Percentiles rank a stretch among this genome's conserved stretches.
Evolutionary conservation across 1,140 invertebrate species (phyloP).

Genomic region (Streblospio benedicti): DNA sequence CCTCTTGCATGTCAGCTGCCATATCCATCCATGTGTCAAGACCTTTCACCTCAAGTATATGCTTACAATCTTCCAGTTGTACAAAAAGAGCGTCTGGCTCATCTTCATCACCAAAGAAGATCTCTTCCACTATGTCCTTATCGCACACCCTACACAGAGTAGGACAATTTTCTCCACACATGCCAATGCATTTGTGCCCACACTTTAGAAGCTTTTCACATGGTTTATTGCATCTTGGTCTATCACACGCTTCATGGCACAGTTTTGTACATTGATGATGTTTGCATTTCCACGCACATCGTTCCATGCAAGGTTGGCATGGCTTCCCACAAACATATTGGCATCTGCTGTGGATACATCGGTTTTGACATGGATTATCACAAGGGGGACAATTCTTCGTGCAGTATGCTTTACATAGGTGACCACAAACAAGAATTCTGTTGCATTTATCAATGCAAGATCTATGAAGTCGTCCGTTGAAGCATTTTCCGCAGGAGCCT

Average conservation of each 20-base stretch:
- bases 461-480: constrained; percentile 55
- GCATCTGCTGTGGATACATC: constrained; percentile 53
- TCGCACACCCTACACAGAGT: constrained; percentile 44
- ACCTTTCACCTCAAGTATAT: constrained; percentile 53
- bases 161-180: constrained; percentile 59
- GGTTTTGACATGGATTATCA: constrained; percentile 49
- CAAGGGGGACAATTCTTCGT: constrained; percentile 29
- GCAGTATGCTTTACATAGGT: constrained; percentile 33
- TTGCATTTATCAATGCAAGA: constrained; percentile 35
- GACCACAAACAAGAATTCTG: constrained; percentile 42
- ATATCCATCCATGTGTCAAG: constrained; percentile 52
- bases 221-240: constrained; percentile 47
- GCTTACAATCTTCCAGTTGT: constrained; percentile 56
- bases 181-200: constrained; percentile 55
- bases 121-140: constrained; percentile 49
- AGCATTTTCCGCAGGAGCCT: constrained; percentile 55
- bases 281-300: constrained; percentile 44
- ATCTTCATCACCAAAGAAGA: constrained; percentile 51
- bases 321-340: constrained; percentile 52
- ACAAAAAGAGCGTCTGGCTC: constrained; percentile 48
- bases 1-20: constrained; percentile 21
- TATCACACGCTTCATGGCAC: constrained; percentile 56
- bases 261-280: constrained; percentile 53
- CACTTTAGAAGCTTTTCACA: constrained; percentile 45
- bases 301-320: constrained; percentile 55